Conservation (phyloP, 1,140 invertebrate genomes). For the Procambarus clarkii region DNA sequence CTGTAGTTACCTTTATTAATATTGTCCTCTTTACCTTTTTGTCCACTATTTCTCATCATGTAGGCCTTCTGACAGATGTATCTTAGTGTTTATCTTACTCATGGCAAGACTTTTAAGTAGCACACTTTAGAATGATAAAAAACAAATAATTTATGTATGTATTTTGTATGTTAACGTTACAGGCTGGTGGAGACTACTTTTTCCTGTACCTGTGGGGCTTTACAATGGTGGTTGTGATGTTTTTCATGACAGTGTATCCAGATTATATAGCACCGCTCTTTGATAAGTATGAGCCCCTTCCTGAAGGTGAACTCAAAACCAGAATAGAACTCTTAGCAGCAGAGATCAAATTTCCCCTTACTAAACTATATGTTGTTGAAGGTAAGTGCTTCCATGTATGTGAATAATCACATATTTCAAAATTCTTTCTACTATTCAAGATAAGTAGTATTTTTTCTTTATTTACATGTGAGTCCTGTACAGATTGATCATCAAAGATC, state of each 20-base stretch:
- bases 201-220: conserved; percentile 97
- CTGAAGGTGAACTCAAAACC: conserved; percentile 90
- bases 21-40: too few relatives aligned
- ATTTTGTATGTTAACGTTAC: conserved; percentile 15
- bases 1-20: too few relatives aligned
- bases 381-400: conserved; percentile 77
- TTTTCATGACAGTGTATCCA: conserved; percentile 94
- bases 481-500: too few relatives aligned
- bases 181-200: conserved; percentile 89
- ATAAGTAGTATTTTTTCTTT: too few relatives aligned
- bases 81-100: neutral
- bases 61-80: too few relatives aligned
- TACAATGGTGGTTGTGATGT: conserved; percentile 84
- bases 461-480: too few relatives aligned
- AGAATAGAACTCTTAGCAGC: conserved; percentile 93
- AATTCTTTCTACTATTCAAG: too few relatives aligned
- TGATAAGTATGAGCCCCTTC: conserved; percentile 95
- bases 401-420: too few relatives aligned
- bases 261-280: conserved; percentile 98
- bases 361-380: conserved; percentile 97
- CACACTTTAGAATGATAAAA: neutral
- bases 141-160: neutral
- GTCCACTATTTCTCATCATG: too few relatives aligned
- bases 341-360: conserved; percentile 93
- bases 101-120: neutral